Evolutionary conservation across 2,113 vertebrate species (phyloP).

Genomic region (Dasyprocta punctata): DNA sequence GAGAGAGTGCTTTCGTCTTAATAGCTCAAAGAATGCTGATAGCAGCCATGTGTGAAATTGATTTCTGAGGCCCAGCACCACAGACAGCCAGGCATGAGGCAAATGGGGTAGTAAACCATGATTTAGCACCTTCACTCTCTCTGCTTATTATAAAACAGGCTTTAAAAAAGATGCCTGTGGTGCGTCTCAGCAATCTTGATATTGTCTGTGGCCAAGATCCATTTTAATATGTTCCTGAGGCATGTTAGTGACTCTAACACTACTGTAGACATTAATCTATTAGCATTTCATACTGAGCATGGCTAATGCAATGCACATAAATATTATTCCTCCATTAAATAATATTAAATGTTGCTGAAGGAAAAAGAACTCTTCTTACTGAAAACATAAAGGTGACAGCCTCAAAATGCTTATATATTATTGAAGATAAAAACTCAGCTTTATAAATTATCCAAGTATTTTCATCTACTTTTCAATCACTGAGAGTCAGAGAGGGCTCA

Average conservation of each 20-base stretch:
- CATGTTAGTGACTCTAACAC: slow-evolving; percentile 14
- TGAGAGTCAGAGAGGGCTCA: not conserved
- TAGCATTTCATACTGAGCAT: not conserved
- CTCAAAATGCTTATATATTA: not conserved
- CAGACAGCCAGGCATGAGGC: slow-evolving; percentile 56
- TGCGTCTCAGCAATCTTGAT: slow-evolving; percentile 26
- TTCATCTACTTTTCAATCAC: not conserved
- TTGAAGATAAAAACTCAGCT: slow-evolving; percentile 32
- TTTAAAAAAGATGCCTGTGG: slow-evolving; percentile 72
- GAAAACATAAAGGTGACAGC: not conserved
- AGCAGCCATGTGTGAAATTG: slow-evolving; percentile 78
- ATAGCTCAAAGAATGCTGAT: slow-evolving; percentile 68
- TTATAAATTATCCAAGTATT: not conserved
- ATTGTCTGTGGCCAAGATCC: slow-evolving; percentile 59
- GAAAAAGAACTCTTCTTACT: slow-evolving; percentile 16
- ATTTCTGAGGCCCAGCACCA: slow-evolving; percentile 66
- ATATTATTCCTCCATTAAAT: slow-evolving; percentile 38
- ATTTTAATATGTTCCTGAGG: slow-evolving; percentile 63
- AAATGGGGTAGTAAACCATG: slow-evolving; percentile 60
- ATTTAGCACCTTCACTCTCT: slow-evolving; percentile 71
- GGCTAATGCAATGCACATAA: not conserved
- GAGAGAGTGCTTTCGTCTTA: slow-evolving; percentile 57
- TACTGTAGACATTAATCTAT: not conserved
- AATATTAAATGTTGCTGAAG: slow-evolving; percentile 32
- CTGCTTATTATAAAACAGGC: slow-evolving; percentile 72